phyloP scores from a whole-genome alignment of 2,113 vertebrate genomes.

The Poecile atricapillus region DNA sequence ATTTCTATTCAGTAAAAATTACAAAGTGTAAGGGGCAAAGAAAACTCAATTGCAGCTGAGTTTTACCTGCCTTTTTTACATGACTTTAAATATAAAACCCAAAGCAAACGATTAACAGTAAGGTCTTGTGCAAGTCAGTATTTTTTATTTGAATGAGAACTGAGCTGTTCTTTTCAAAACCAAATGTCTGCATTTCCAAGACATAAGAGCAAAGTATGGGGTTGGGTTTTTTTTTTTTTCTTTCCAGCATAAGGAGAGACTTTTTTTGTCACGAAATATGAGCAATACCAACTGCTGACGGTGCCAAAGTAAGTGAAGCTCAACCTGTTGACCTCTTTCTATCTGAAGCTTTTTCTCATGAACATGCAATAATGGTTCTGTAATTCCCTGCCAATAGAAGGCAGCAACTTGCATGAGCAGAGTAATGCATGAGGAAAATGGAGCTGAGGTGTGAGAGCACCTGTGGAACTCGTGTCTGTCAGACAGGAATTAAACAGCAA shows the following conservation, averaged over 20 bases:
- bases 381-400: conserved; percentile 11
- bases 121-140: not conserved
- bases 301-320: not conserved
- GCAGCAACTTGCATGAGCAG: not conserved
- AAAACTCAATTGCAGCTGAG: not conserved
- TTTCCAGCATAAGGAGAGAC: not conserved
- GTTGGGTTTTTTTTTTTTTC: not conserved
- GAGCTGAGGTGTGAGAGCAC: not conserved
- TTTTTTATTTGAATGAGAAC: not conserved
- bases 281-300: not conserved
- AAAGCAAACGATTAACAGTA: not conserved
- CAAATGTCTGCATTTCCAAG: not conserved
- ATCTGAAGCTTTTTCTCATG: conserved; percentile 11
- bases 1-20: not conserved
- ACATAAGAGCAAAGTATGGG: not conserved
- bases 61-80: not conserved
- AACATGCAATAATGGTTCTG: not conserved
- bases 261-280: not conserved
- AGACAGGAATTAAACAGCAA: not conserved
- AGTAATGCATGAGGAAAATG: not conserved
- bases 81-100: not conserved
- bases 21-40: not conserved
- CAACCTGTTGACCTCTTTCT: conserved; percentile 9
- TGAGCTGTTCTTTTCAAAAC: not conserved
- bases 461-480: not conserved